Base-by-base conservation (phyloP, 1,140 invertebrate species). In the Bombus superbus region DNA sequence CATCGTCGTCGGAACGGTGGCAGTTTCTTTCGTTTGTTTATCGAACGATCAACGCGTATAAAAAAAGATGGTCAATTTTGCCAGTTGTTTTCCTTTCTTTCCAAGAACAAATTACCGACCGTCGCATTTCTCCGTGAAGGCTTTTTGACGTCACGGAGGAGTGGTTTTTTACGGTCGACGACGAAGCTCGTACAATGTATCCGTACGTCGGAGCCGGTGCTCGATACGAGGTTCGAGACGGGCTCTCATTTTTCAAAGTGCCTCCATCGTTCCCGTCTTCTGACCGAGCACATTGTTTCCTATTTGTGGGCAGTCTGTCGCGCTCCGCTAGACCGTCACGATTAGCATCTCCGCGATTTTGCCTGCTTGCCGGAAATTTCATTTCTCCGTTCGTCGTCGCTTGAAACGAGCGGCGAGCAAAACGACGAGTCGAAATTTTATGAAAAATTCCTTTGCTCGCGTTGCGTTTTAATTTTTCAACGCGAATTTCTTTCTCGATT, bases 211-310 rank as follows among this genome's bases (percentile, higher is more conserved):
- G 18, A 22, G 47, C 22, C 18, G 18, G 47, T 53, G 47, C 47
- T 42, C 80, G 73, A 38, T 22, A 22, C 38, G 35, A 22, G 71
- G 32, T 78, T 89, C 66, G 72, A 77, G 53, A 78, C 73, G 74
- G 38, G 57, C 25, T 66, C 74, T 85, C 75, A 77, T 89, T 77
- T 85, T 66, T 72, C 77, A 73, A 72, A 89, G 66, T 85, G 72
- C 59, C 32, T 44, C 28, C 53, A 28, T 64, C 78, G 53, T 64
- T 84, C 84, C 57, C 57, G 38, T 42, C 42, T 73, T 75, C 53
- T 40, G 9, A 11, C 4, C 66, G 15, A 22, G 35, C 47, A 69
- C 38, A 35, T 72, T 81, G 68, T 81, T 42, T 62, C 64, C 68
- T 38, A n/a, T 3, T 71, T 47, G 38, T 22, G 13, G 35, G 75